Evolutionary conservation across 2,888 invertebrate species (phyloP).

Genomic region (Glaucopsyche alexis): DNA sequence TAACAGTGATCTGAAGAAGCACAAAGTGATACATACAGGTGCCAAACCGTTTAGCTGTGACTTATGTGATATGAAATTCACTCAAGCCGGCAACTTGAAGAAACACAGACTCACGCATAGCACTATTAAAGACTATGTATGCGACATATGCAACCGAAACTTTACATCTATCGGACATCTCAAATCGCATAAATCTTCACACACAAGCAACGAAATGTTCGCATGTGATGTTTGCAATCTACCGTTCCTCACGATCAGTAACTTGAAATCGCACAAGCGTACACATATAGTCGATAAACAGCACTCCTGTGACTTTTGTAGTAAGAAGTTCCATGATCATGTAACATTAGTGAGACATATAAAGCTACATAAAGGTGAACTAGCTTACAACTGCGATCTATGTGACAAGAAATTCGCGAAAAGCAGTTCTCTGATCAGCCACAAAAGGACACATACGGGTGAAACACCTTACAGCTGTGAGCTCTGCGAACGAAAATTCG

Average conservation of each 20-base stretch:
- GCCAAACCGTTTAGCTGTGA: conserved; percentile 22
- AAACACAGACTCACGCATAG: conserved; percentile 1
- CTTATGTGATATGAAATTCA: conserved; percentile 13
- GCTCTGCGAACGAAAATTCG: not conserved
- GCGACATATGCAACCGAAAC: conserved; percentile 16
- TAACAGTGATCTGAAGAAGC: conserved; percentile 25
- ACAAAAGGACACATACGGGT: not conserved
- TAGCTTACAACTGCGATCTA: not conserved
- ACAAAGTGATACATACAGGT: conserved; percentile 21
- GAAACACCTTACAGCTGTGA: conserved; percentile 23
- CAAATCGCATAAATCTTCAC: not conserved
- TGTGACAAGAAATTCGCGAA: not conserved
- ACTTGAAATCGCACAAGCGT: not conserved
- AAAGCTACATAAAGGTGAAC: not conserved
- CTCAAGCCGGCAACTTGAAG: conserved; percentile 23
- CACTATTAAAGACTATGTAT: not conserved
- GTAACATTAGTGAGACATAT: not conserved
- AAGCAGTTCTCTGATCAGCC: not conserved
- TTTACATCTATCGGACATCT: conserved; percentile 2
- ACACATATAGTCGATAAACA: conserved; percentile 2
- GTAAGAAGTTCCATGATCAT: not conserved
- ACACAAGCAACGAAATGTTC: not conserved
- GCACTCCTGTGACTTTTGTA: not conserved
- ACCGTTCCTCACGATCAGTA: not conserved
- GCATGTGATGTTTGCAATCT: conserved; percentile 9